phyloP scores from a whole-genome alignment of 1,140 invertebrate species.

The Palaemon carinicauda region DNA sequence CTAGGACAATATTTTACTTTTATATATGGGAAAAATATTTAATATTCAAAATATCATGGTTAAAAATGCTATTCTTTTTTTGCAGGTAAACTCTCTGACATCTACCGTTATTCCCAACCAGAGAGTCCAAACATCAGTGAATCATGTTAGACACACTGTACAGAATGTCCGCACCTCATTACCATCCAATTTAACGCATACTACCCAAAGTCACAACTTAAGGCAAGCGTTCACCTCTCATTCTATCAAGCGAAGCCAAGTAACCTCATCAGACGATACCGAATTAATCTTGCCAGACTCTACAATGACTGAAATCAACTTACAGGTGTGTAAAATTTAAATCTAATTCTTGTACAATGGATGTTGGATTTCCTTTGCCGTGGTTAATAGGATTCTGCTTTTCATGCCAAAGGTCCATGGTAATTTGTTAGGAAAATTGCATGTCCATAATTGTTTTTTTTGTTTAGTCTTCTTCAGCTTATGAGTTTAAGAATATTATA shows the following conservation, averaged over 20 bases:
- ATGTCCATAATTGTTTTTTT: too few relatives aligned
- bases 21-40: too few relatives aligned
- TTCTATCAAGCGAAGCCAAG: conserved; percentile 30
- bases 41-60: too few relatives aligned
- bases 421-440: too few relatives aligned
- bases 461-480: too few relatives aligned
- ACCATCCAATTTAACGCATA: conserved; percentile 5
- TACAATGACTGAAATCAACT: conserved; percentile 58
- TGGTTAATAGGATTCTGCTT: too few relatives aligned
- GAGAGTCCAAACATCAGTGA: conserved; percentile 27
- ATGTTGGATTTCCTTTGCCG: neutral
- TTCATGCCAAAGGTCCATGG: too few relatives aligned
- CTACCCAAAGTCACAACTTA: neutral
- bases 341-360: neutral
- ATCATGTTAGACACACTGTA: conserved; percentile 36
- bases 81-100: neutral
- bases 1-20: too few relatives aligned
- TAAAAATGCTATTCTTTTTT: too few relatives aligned
- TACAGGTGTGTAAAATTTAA: conserved; percentile 30
- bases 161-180: conserved; percentile 42
- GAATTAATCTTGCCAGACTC: conserved; percentile 58
- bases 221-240: conserved; percentile 13
- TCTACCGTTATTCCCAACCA: conserved; percentile 9
- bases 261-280: conserved; percentile 36
- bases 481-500: too few relatives aligned